These are phyloP conservation scores for Eudasyphora cyanicolor DNA, from an alignment of 2,888 invertebrate species.

Conservation along the genomic window DNA sequence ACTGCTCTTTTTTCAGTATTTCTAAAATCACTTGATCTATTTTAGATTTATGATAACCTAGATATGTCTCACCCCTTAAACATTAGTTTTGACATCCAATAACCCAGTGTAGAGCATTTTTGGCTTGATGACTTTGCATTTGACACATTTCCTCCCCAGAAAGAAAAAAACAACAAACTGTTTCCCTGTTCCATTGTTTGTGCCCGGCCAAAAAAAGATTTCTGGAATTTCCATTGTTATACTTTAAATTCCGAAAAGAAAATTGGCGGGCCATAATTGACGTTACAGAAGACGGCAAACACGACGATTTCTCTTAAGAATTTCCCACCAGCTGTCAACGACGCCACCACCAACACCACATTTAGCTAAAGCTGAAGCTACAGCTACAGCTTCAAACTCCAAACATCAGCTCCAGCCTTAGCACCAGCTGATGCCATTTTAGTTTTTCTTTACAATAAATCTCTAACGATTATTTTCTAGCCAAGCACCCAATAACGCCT, in stretches of 20 bases:
- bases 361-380: slow-evolving; percentile 44
- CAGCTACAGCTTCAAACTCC: neutral
- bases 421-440: slow-evolving; percentile 25
- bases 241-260: slow-evolving; percentile 21
- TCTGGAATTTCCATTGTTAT: slow-evolving; percentile 29
- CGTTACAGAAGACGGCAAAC: neutral
- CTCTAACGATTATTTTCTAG: slow-evolving; percentile 39
- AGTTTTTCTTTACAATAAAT: slow-evolving; percentile 13
- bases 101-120: no score
- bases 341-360: neutral
- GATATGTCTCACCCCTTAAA: no score
- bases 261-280: slow-evolving; percentile 17
- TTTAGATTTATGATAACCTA: no score
- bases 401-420: neutral
- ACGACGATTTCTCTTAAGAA: slow-evolving; percentile 55
- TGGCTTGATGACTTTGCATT: neutral
- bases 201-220: slow-evolving; percentile 8
- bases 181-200: neutral
- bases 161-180: neutral
- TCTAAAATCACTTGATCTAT: no score
- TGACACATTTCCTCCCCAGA: neutral
- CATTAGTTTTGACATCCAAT: no score
- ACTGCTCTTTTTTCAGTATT: no score
- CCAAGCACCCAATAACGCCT: slow-evolving; percentile 51
- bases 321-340: slow-evolving; percentile 59